phyloP scores from a whole-genome alignment of 2,797 vertebrate species.

The Pristis pectinata region DNA sequence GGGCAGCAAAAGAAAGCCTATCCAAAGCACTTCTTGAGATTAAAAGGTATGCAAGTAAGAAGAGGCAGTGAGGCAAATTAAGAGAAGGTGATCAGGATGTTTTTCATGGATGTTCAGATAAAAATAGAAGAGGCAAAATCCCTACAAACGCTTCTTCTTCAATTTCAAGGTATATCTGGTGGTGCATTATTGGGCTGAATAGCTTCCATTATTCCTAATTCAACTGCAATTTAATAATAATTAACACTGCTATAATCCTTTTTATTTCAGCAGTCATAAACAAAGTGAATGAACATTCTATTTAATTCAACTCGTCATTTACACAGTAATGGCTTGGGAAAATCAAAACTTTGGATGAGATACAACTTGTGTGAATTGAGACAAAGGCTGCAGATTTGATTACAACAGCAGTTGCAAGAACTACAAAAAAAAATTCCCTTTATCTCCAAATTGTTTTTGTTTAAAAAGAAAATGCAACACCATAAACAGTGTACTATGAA shows the following conservation, averaged over 20 bases:
- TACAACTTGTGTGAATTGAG: neutral
- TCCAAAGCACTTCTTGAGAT: neutral
- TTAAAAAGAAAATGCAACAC: too few relatives aligned
- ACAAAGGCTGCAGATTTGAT: neutral
- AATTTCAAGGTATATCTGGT: neutral
- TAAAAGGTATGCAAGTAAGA: neutral
- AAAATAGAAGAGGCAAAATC: neutral
- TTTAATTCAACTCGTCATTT: neutral
- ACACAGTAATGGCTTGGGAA: neutral
- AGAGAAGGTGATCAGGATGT: neutral
- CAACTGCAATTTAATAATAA: neutral
- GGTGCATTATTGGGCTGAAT: neutral
- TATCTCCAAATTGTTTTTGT: neutral
- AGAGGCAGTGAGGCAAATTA: neutral
- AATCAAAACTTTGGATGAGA: neutral
- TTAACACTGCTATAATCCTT: neutral
- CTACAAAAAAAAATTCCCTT: neutral
- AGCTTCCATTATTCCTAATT: neutral
- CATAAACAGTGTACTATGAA: too few relatives aligned
- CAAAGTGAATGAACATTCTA: neutral
- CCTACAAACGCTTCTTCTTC: neutral
- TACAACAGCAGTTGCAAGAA: neutral
- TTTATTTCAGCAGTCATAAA: neutral
- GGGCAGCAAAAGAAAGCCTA: neutral
- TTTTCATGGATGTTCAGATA: neutral